Base-by-base conservation (phyloP, 2,113 vertebrate genomes). In the Dicaeum eximium region DNA sequence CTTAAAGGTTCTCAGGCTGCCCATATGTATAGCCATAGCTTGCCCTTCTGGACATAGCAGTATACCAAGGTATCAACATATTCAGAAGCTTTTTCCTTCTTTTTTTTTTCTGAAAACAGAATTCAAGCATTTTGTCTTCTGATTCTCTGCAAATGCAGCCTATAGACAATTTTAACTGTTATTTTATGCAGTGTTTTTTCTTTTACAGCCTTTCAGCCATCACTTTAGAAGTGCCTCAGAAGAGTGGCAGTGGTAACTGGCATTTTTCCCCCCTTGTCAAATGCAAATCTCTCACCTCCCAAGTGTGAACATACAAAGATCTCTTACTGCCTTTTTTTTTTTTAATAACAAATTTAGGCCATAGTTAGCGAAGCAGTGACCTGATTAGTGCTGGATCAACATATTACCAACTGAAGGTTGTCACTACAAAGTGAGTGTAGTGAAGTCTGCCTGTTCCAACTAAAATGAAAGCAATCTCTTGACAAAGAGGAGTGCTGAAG, bases 331-430 rank as follows among this genome's bases (percentile, higher is more conserved):
- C 15, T 33, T 27, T 40, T 67, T 66, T 66, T 33, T 58, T 61
- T 47, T 47, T 47, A 64, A 60, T 60, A 94, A 56, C 22, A 94
- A 95, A 97, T 95, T 93, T 45, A 93, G 93, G 90, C 73, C 81
- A 84, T 35, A 48, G 31, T 94, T 96, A 93, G 90, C 92, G 85
- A 86, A 93, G 84, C n/a, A 70, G 66, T 95, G 97, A 97, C 97
- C 96, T 58, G 88, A 95, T 97, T 97, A 80, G 16, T 80, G 95
- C 53, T 97, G 93, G 96, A 97, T 94, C 93, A 97, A 97, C 95
- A 87, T 51, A 88, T 84, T 97, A 91, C 80, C 92, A 90, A 85
- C 91, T 82, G 21, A 81, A 93, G 94, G 95, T 70, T 98, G 97
- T 98, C 91, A 94, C 93, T 93, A 92, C 81, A 93, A 95, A 95